Base-by-base conservation (phyloP, 1,140 invertebrate genomes). In the Cydia pomonella region DNA sequence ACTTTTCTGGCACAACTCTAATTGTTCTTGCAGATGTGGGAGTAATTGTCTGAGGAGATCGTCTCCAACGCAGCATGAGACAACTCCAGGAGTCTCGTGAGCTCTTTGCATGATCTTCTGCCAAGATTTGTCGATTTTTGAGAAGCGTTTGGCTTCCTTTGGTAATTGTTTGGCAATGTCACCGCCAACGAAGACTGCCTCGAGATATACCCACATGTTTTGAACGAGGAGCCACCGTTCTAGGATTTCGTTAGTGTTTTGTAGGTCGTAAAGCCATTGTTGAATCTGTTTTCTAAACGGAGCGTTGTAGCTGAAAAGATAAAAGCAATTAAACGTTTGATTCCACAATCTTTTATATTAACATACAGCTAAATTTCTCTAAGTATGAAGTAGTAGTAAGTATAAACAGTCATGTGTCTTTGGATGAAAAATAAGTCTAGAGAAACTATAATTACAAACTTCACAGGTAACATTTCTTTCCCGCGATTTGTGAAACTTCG, bases 141-240 rank as follows among this genome's bases (percentile, higher is more conserved):
- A 97, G 93, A 99, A 99, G 74, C 97, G 95, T 93, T 98, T 97
- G 0, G 97, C 97, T 93, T 98, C 97, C 90, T 98, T 98, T 0
- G 98, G 98, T 64, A 99, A 93, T 88, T 99, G 98, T 88, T 99
- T 99, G 12, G 98, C 98, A 84, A 99, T 99, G 84, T 99, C 98
- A 75, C 98, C 98, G 16, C 98, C 98, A 0, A 99, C 98, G 91
- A 99, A 99, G 2, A 99, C 98, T 1, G 98, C 98, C 89, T 99
- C 98, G 10, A 99, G 92, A 90, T 99, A 99, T 0, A 99, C 98
- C 98, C 98, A 99, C 95, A 99, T 97, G 88, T 99, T 99, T 92
- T 99, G 98, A 0, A 99, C 98, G 2, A 98, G 94, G 21, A 99
- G 94, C 98, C 98, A 99, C 75, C 98, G 95, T 92, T 99, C 98